A percentile compares a stretch with the other conserved stretches of the same genome.
Conservation (phyloP, 1,140 invertebrate genomes). For the Wasmannia auropunctata region DNA sequence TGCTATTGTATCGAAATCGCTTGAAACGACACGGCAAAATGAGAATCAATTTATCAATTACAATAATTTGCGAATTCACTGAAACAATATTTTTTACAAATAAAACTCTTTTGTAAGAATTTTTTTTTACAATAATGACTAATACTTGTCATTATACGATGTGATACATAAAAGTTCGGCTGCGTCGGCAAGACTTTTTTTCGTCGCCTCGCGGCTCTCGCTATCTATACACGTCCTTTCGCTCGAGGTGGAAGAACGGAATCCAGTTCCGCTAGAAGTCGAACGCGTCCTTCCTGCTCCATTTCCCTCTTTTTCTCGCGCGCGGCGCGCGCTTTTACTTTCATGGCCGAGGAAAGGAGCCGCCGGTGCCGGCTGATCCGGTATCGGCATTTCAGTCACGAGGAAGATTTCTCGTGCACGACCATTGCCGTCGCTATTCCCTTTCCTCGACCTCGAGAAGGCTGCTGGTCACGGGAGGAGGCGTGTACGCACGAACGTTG, state of each 20-base stretch:
- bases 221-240: background rate
- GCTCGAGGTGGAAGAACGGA: background rate
- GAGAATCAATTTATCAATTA: background rate
- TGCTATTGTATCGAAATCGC: background rate
- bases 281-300: constrained; percentile 32
- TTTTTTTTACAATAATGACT: background rate
- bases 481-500: background rate
- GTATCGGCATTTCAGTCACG: constrained; percentile 56
- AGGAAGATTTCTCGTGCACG: constrained; percentile 67
- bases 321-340: constrained; percentile 56
- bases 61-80: background rate
- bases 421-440: constrained; percentile 35
- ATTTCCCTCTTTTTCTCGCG: constrained; percentile 30
- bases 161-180: background rate
- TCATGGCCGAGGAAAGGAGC: constrained; percentile 66
- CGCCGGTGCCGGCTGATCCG: background rate
- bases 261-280: constrained; percentile 6
- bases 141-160: background rate
- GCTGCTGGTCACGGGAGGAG: constrained; percentile 7
- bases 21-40: background rate
- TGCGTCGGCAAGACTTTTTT: background rate
- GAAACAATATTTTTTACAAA: background rate
- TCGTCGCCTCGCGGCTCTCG: background rate
- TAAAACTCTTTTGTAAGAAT: background rate
- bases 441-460: constrained; percentile 72